Percentiles rank a stretch among this genome's conserved stretches.
These are phyloP conservation scores for Rana temporaria DNA, from an alignment of 2,113 vertebrate genomes.

Conservation along the genomic window DNA sequence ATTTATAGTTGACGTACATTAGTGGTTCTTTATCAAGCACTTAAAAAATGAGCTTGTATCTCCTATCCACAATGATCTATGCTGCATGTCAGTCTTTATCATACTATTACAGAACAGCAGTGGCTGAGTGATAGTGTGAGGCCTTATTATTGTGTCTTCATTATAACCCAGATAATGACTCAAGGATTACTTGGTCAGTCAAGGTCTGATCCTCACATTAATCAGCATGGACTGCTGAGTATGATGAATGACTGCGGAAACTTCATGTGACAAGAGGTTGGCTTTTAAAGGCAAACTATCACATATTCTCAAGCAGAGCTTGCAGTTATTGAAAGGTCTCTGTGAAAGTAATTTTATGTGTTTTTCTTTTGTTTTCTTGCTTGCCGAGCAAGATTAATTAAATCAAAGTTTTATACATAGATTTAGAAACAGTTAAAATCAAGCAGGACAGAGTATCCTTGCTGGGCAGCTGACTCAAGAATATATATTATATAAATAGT, in stretches of 20 bases:
- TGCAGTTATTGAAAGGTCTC: too few species aligned
- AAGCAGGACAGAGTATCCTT: too few species aligned
- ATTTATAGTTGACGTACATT: too few species aligned
- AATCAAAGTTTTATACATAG: too few species aligned
- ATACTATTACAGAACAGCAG: not conserved
- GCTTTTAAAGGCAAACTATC: not conserved
- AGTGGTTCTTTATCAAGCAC: too few species aligned
- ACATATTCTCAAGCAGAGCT: too few species aligned
- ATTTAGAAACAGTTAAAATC: too few species aligned
- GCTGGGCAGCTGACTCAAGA: too few species aligned
- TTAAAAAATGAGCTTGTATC: not conserved
- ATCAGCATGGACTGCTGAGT: not conserved
- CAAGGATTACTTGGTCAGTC: not conserved
- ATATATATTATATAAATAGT: too few species aligned
- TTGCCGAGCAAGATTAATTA: too few species aligned
- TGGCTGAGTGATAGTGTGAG: not conserved
- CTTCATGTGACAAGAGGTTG: not conserved
- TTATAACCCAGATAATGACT: constrained; percentile 14
- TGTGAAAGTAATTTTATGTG: too few species aligned
- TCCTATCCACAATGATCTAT: constrained; percentile 3
- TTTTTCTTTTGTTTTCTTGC: too few species aligned
- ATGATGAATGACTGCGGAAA: constrained; percentile 10
- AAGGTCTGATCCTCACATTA: constrained; percentile 8
- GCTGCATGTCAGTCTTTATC: constrained; percentile 16
- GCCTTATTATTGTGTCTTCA: not conserved